Conservation (phyloP, 2,113 vertebrate species). For the Macrotus californicus region DNA sequence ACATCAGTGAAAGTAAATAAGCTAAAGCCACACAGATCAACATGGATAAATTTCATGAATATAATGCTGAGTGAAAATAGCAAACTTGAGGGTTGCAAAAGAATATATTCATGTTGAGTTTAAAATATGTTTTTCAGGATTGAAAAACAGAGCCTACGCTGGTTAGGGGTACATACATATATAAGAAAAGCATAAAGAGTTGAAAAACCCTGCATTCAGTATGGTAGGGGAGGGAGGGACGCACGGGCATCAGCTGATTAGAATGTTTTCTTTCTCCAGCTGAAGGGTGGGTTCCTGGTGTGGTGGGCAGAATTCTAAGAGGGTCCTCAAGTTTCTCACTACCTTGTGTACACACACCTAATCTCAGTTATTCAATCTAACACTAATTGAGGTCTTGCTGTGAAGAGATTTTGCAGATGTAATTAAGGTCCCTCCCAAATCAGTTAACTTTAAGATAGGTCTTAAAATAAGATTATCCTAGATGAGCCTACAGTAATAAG, state of each 20-base stretch:
- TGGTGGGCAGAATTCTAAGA: not conserved
- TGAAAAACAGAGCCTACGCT: not conserved
- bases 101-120: not conserved
- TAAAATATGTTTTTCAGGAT: not conserved
- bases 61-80: not conserved
- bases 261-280: not conserved
- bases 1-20: not conserved
- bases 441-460: not conserved
- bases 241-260: not conserved
- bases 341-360: not conserved
- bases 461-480: not conserved
- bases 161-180: not conserved
- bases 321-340: not conserved
- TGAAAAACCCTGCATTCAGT: not conserved
- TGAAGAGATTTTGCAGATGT: not conserved
- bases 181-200: not conserved
- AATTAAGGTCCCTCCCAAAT: not conserved
- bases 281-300: not conserved
- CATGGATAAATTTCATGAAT: not conserved
- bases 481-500: not conserved
- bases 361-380: not conserved
- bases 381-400: not conserved
- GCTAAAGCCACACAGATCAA: not conserved
- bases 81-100: not conserved
- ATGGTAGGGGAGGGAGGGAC: not conserved